Evolutionary conservation across 2,113 vertebrate genomes (phyloP).

Genomic region (Campylomormyrus tamandua): DNA sequence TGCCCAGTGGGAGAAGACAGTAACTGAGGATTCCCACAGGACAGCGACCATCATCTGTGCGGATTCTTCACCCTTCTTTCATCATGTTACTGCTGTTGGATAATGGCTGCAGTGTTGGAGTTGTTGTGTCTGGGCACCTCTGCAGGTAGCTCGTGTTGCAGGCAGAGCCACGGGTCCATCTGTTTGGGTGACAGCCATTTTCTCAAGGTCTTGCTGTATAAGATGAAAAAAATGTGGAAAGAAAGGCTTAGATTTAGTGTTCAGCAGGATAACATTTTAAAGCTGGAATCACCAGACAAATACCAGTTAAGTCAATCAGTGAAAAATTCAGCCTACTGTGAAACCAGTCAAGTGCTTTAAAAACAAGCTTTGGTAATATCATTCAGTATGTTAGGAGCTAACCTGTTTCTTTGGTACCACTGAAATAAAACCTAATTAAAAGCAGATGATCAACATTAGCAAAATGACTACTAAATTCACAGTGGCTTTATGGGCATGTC

Average conservation of each 20-base stretch:
- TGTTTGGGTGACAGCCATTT: neutral
- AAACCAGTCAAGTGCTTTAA: neutral
- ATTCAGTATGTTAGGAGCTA: neutral
- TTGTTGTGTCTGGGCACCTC: neutral
- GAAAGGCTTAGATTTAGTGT: neutral
- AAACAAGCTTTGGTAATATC: neutral
- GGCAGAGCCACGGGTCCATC: neutral
- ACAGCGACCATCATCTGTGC: neutral
- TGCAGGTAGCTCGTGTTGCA: neutral
- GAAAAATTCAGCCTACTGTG: neutral
- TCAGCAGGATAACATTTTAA: neutral
- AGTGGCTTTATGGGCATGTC: neutral
- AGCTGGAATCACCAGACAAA: neutral
- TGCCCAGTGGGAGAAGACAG: neutral
- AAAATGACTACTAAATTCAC: neutral
- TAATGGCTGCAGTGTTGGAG: neutral
- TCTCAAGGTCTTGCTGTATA: neutral
- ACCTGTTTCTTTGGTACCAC: neutral
- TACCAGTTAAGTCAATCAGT: neutral
- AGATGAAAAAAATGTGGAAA: neutral
- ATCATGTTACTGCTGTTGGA: neutral
- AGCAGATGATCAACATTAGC: neutral
- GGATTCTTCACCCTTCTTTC: neutral
- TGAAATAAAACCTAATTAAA: neutral
- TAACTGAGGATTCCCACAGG: neutral